These are phyloP conservation scores for Xiphophorus maculatus DNA, from an alignment of 2,113 vertebrate species.

Conservation along the genomic window DNA sequence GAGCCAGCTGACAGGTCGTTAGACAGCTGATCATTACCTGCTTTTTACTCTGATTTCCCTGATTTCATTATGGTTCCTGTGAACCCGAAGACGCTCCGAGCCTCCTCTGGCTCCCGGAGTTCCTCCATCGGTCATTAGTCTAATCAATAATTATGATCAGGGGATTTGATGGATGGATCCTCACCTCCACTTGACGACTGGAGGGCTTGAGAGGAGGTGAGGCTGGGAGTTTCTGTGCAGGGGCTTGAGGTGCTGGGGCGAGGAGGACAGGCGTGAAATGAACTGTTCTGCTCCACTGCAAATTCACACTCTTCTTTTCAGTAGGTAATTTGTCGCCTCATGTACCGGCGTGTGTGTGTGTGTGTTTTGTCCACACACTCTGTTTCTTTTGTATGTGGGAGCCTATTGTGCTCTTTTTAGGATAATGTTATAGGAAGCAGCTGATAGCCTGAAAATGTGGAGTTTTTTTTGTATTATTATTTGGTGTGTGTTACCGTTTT, in stretches of 20 bases:
- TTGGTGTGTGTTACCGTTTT: not conserved
- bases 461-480: constrained; percentile 19
- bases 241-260: constrained; percentile 79
- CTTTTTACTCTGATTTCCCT: constrained; percentile 70
- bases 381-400: constrained; percentile 43
- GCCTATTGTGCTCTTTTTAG: constrained; percentile 38
- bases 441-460: constrained; percentile 29
- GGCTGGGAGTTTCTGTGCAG: constrained; percentile 12
- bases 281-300: constrained; percentile 98
- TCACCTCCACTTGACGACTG: constrained; percentile 63
- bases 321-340: constrained; percentile 90
- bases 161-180: constrained; percentile 83
- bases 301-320: constrained; percentile 91
- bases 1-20: constrained; percentile 66
- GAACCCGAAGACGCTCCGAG: constrained; percentile 27
- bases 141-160: constrained; percentile 75
- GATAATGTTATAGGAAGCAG: constrained; percentile 48
- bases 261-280: constrained; percentile 99
- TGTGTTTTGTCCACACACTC: constrained; percentile 33
- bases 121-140: constrained; percentile 48
- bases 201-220: constrained; percentile 28
- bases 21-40: constrained; percentile 78
- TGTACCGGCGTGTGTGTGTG: constrained; percentile 66
- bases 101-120: constrained; percentile 13
- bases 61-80: constrained; percentile 51